Percentiles rank a stretch among this genome's conserved stretches.
These are phyloP conservation scores for Lasioglossum morio DNA, from an alignment of 2,888 invertebrate genomes.

Conservation along the genomic window DNA sequence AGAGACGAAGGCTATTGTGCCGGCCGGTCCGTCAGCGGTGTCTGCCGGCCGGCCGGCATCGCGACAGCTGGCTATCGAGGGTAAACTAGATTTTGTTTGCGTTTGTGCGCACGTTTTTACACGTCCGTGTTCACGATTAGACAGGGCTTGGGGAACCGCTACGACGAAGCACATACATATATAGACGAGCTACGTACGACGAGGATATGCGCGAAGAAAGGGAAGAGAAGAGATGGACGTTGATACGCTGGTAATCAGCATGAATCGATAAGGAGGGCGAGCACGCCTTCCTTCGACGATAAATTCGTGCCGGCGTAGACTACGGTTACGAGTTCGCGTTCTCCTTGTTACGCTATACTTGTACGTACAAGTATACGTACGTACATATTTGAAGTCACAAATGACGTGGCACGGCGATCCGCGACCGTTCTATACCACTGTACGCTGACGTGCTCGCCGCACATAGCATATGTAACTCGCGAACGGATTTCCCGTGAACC, in stretches of 20 bases:
- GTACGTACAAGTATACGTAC: neutral
- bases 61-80: conserved; percentile 64
- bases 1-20: conserved; percentile 45
- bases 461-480: conserved; percentile 27
- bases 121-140: conserved; percentile 43
- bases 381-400: conserved; percentile 34
- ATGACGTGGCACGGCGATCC: conserved; percentile 62
- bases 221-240: conserved; percentile 7
- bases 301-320: conserved; percentile 37
- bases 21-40: conserved; percentile 47
- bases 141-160: conserved; percentile 17
- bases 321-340: conserved; percentile 19
- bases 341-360: conserved; percentile 25
- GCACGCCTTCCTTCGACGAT: conserved; percentile 53
- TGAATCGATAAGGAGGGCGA: conserved; percentile 54
- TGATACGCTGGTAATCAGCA: conserved; percentile 53
- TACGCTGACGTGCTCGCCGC: conserved; percentile 38
- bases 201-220: conserved; percentile 15
- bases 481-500: conserved; percentile 26
- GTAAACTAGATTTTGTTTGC: conserved; percentile 53
- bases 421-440: conserved; percentile 22
- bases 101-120: conserved; percentile 45
- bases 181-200: neutral
- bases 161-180: neutral
- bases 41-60: conserved; percentile 63